phyloP scores from a whole-genome alignment of 1,140 invertebrate genomes.

The Eciton burchellii region DNA sequence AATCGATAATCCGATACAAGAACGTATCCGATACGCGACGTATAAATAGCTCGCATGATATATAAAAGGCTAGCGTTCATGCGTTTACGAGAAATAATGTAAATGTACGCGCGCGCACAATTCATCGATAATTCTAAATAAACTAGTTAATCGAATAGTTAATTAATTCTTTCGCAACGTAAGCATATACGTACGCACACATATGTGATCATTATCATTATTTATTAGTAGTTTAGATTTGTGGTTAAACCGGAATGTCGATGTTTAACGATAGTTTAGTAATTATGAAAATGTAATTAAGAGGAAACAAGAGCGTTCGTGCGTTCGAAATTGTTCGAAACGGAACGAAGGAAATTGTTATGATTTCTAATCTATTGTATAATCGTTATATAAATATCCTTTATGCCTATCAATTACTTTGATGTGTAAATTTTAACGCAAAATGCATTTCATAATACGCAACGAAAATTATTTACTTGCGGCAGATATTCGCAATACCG shows the following conservation, averaged over 20 bases:
- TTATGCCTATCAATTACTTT: too few species aligned
- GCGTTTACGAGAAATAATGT: neutral
- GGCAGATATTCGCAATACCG: neutral
- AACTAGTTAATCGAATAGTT: slow-evolving; percentile 12
- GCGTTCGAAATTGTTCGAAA: too few species aligned
- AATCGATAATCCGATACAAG: slow-evolving; percentile 30
- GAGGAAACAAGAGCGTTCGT: too few species aligned
- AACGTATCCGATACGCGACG: slow-evolving; percentile 1
- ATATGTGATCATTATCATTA: neutral
- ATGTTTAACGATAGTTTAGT: too few species aligned
- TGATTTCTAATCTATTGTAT: too few species aligned
- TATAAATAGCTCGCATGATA: slow-evolving; percentile 27
- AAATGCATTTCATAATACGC: too few species aligned
- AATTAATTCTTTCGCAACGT: neutral
- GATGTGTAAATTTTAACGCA: too few species aligned
- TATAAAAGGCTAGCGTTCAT: slow-evolving; percentile 31
- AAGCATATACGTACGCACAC: neutral
- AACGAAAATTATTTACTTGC: neutral
- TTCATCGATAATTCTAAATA: slow-evolving; percentile 21
- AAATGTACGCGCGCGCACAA: neutral
- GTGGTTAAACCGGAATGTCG: neutral
- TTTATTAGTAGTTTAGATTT: neutral
- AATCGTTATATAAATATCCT: too few species aligned
- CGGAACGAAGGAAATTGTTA: too few species aligned
- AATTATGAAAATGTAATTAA: too few species aligned